These are phyloP conservation scores for Spodoptera exigua DNA, from an alignment of 2,888 invertebrate genomes.

Conservation along the genomic window DNA sequence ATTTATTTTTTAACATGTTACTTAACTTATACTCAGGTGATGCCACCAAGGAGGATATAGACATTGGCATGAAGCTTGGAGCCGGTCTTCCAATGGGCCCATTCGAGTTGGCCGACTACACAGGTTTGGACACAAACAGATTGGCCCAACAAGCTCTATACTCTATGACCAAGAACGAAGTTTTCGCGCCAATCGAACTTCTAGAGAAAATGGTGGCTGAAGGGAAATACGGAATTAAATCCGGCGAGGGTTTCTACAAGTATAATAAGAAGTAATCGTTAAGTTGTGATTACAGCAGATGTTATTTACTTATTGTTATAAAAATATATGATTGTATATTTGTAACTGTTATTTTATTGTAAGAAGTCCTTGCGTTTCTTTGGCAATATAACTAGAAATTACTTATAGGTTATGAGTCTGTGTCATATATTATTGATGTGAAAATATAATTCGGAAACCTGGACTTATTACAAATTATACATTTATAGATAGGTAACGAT, in stretches of 20 bases:
- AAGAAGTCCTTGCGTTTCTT: no score
- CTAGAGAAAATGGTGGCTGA: conserved; percentile 92
- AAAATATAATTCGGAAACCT: no score
- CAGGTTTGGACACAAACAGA: conserved; percentile 94
- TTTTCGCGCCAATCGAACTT: conserved; percentile 74
- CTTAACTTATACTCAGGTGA: conserved; percentile 83
- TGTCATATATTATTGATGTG: no score
- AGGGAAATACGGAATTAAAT: conserved; percentile 94
- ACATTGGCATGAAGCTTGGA: conserved; percentile 96
- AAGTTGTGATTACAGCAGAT: not conserved
- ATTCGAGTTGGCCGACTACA: conserved; percentile 90
- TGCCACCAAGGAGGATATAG: conserved; percentile 93
- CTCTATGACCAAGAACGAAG: conserved; percentile 79
- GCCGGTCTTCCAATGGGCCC: conserved; percentile 98
- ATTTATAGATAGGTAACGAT: no score
- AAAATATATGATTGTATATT: not conserved
- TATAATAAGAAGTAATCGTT: conserved; percentile 45
- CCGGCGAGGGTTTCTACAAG: conserved; percentile 93
- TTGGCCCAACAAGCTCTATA: conserved; percentile 93
- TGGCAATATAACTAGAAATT: no score
- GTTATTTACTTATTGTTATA: conserved; percentile 23
- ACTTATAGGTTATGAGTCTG: no score
- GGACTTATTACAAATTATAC: no score
- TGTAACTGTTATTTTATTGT: not conserved
- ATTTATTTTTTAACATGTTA: no score